Evolutionary conservation across 2,113 vertebrate species (phyloP).

Genomic region (Parus major): DNA sequence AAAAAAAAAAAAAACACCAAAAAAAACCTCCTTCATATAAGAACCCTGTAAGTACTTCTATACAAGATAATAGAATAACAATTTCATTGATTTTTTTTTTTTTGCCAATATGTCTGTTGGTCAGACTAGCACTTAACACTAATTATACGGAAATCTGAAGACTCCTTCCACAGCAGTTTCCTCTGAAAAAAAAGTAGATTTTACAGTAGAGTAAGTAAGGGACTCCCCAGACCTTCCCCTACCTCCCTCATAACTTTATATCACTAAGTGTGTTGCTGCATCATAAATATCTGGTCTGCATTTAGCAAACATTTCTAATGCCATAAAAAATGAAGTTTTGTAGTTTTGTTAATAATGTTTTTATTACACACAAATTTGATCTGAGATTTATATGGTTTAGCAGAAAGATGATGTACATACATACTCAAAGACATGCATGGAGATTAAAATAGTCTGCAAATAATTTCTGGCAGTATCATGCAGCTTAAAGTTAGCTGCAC

Average conservation of each 20-base stretch:
- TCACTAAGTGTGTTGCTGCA: not conserved
- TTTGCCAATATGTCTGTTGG: not conserved
- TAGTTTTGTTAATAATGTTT: not conserved
- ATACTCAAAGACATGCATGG: not conserved
- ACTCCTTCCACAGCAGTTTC: not conserved
- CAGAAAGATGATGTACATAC: not conserved
- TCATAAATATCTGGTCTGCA: not conserved
- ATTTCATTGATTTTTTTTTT: not conserved
- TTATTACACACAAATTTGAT: not conserved
- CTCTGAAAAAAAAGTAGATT: not conserved
- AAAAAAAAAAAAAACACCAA: not conserved
- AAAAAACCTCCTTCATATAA: not conserved
- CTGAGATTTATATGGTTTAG: not conserved
- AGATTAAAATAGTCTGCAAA: not conserved
- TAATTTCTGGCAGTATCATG: not conserved
- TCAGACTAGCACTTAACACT: not conserved
- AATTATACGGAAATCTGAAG: not conserved
- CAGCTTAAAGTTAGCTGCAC: not conserved
- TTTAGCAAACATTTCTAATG: not conserved
- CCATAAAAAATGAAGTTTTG: not conserved
- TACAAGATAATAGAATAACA: not conserved
- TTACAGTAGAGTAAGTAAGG: not conserved
- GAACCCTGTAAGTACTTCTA: not conserved
- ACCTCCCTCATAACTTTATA: accelerated
- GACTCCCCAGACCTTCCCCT: not conserved